These are phyloP conservation scores for Sinhomidia bicolor DNA, from an alignment of 2,888 invertebrate species.

Conservation along the genomic window DNA sequence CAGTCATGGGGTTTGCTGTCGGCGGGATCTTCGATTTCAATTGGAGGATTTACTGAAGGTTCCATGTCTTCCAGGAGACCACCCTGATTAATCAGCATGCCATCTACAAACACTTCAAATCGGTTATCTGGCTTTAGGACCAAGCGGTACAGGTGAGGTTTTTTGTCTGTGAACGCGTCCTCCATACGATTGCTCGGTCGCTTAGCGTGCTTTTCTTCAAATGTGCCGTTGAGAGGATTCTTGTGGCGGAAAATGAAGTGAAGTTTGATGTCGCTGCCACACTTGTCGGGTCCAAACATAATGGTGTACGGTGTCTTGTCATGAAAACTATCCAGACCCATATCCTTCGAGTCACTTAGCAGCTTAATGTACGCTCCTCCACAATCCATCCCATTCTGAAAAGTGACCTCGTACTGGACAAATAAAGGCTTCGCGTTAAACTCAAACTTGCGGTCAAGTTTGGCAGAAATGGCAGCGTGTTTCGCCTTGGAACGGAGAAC, in stretches of 20 bases:
- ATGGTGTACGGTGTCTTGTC: conserved; percentile 99
- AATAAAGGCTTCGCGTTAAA: conserved; percentile 91
- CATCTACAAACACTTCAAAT: conserved; percentile 78
- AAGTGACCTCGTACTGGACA: conserved; percentile 96
- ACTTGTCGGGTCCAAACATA: conserved; percentile 99
- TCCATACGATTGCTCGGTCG: conserved; percentile 93
- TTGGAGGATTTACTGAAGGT: conserved; percentile 97
- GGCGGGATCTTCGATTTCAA: conserved; percentile 95
- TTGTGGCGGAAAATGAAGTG: conserved; percentile 96
- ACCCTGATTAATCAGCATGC: conserved; percentile 88
- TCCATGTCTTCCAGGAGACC: conserved; percentile 93
- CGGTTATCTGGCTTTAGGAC: conserved; percentile 82
- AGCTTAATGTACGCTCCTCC: conserved; percentile 99
- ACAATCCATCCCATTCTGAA: conserved; percentile 98
- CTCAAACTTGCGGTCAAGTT: conserved; percentile 89
- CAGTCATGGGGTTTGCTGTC: conserved; percentile 93
- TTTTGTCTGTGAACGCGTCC: conserved; percentile 94
- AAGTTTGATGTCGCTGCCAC: conserved; percentile 96
- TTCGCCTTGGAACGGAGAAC: conserved; percentile 97
- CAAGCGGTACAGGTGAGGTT: conserved; percentile 93
- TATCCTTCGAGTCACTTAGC: conserved; percentile 87
- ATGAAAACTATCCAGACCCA: conserved; percentile 89
- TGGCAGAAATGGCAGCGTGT: conserved; percentile 95
- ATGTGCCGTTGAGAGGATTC: conserved; percentile 94
- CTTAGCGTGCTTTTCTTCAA: conserved; percentile 98